Evolutionary conservation across 1,140 invertebrate genomes (phyloP), one percentile per base, ranked within the genome.

Genomic region (Cydia fagiglandana): DNA sequence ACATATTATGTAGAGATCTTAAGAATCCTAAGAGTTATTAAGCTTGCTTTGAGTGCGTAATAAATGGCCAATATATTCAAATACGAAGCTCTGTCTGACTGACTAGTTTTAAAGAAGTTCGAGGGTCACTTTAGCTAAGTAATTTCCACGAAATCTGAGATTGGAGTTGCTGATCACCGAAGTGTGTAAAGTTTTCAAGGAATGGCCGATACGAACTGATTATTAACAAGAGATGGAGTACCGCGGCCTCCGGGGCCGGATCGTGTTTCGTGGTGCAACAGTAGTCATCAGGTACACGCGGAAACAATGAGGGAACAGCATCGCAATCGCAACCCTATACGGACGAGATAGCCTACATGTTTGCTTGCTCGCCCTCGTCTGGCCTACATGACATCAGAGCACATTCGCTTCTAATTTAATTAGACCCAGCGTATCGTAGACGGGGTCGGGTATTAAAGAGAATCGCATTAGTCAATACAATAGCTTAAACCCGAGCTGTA

Each of bases 391-490:
- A 70, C 66, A 70, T 70, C 38, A 70, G n/a, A 70, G 15, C 30
- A 45, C 34, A 70, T 70, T 70, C 66, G 66, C 24, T 70, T 41
- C 66, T 70, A 70, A 70, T 70, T 70, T 70, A 70, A 70, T 70
- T 70, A 70, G 66, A 70, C 34, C 56, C 20, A 20, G 66, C 66
- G 66, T 38, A 34, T 45, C 30, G 30, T 34, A 70, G 30, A 70
- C 66, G 66, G 66, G 45, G 38, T 70, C 66, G 66, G 66, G 66
- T 70, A 38, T 70, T 70, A 70, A 70, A 41, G 66, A 38, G 66
- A 70, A 70, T 70, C 66, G 66, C 66, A 45, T 70, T 70, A 70
- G 66, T 70, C 66, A 70, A 70, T 70, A 70, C 38, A 38, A 70
- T 70, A 70, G n/a, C 66, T 38, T 70, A 70, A 41, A 70, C 30